Evolutionary conservation across 2,797 vertebrate species (phyloP).

Genomic region (Semotilus atromaculatus): DNA sequence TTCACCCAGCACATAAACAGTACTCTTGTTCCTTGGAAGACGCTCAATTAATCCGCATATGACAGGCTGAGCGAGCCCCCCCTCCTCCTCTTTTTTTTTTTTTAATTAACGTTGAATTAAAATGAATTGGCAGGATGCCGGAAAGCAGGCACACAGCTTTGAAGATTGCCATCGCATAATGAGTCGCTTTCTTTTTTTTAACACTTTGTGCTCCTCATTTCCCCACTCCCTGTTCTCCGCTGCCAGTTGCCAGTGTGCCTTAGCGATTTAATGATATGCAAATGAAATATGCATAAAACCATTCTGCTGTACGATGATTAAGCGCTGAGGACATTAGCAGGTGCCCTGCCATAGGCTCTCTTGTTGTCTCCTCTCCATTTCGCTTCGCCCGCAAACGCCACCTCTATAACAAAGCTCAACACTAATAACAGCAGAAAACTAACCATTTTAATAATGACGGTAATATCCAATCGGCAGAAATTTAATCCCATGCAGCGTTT

Average conservation of each 20-base stretch:
- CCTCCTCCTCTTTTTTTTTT: conserved; percentile 60
- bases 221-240: conserved; percentile 74
- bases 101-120: conserved; percentile 81
- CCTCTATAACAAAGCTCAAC: conserved; percentile 74
- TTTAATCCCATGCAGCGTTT: conserved; percentile 75
- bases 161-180: conserved; percentile 82
- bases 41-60: conserved; percentile 76
- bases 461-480: conserved; percentile 81
- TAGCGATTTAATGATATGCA: conserved; percentile 97
- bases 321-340: conserved; percentile 95
- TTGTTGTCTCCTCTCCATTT: conserved; percentile 79
- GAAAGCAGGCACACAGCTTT: conserved; percentile 73
- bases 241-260: conserved; percentile 79
- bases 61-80: conserved; percentile 70
- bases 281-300: conserved; percentile 99
- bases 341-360: conserved; percentile 77
- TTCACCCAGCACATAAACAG: conserved; percentile 60
- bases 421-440: conserved; percentile 71
- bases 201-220: conserved; percentile 77
- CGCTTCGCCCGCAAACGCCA: conserved; percentile 75
- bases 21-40: conserved; percentile 67
- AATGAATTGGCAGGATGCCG: conserved; percentile 78
- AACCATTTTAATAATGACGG: conserved; percentile 76
- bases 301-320: conserved; percentile 99
- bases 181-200: conserved; percentile 71